phyloP scores from a whole-genome alignment of 64 coral and sea anemone genomes.

The Porites australiensis region DNA sequence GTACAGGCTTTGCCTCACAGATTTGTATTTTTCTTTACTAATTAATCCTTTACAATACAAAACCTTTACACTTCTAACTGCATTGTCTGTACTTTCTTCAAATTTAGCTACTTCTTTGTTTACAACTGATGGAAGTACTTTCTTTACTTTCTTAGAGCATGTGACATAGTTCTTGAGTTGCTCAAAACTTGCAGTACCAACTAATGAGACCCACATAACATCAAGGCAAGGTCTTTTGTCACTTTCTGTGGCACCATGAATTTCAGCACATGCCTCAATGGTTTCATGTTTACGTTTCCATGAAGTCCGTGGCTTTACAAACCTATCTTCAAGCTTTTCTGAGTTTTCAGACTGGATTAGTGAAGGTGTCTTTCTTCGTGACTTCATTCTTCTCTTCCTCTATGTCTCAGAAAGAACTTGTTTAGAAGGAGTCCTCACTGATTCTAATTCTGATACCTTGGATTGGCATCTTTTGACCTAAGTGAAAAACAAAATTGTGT shows the following conservation, averaged over 20 bases:
- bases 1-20: background rate
- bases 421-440: conserved; percentile 39
- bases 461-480: conserved; percentile 59
- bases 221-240: conserved; percentile 47
- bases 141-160: conserved; percentile 31
- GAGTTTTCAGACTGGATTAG: conserved; percentile 44
- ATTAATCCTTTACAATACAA: conserved; percentile 33
- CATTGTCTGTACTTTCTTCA: conserved; percentile 46
- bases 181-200: conserved; percentile 14
- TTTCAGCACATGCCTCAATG: conserved; percentile 53
- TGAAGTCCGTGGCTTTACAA: conserved; percentile 52
- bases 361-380: conserved; percentile 51
- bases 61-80: conserved; percentile 31
- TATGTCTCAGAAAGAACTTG: conserved; percentile 63
- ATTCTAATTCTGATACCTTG: conserved; percentile 41
- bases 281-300: conserved; percentile 48
- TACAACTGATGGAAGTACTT: background rate
- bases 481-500: background rate
- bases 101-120: conserved; percentile 14
- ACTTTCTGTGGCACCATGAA: conserved; percentile 26
- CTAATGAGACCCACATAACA: conserved; percentile 38
- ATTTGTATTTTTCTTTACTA: conserved; percentile 59
- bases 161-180: conserved; percentile 23
- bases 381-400: conserved; percentile 48
- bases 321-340: conserved; percentile 62